Percentiles rank a stretch among this genome's conserved stretches.
phyloP scores from a whole-genome alignment of 2,797 vertebrate species.

The Australoheros facetus region DNA sequence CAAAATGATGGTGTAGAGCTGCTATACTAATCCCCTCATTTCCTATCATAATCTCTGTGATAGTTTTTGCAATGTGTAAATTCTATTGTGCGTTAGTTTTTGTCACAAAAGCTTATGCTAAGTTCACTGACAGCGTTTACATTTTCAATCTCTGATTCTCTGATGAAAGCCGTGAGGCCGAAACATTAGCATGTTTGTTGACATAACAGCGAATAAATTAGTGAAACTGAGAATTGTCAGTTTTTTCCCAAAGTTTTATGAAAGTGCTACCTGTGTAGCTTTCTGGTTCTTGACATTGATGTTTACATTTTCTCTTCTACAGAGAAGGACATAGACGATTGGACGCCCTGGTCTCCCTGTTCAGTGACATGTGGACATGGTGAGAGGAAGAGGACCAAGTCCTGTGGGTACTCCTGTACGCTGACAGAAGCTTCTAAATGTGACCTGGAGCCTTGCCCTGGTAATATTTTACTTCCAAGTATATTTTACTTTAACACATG shows the following conservation, averaged over 20 bases:
- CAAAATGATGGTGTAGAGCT: neutral
- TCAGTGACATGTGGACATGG: slow-evolving; percentile 86
- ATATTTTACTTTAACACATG: neutral
- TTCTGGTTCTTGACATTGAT: neutral
- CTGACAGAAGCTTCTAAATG: slow-evolving; percentile 87
- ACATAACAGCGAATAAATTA: rapidly evolving
- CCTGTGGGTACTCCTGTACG: slow-evolving; percentile 89
- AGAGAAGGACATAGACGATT: slow-evolving; percentile 89
- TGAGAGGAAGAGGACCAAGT: slow-evolving; percentile 87
- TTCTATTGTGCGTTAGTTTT: neutral
- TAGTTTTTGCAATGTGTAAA: neutral
- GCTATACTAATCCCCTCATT: neutral
- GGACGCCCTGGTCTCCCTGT: slow-evolving; percentile 91
- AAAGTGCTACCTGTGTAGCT: neutral
- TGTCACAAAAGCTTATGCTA: neutral
- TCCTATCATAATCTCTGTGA: neutral
- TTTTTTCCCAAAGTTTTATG: neutral
- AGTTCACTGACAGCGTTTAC: neutral
- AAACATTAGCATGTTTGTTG: neutral
- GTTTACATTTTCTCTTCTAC: slow-evolving; percentile 13
- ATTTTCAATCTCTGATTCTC: neutral
- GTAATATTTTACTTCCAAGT: slow-evolving; percentile 70
- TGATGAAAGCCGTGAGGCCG: neutral
- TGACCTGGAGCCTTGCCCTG: slow-evolving; percentile 84
- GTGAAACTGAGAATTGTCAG: neutral